Evolutionary conservation across 2,797 vertebrate species (phyloP), one percentile per base, ranked within the genome.

Genomic region (Mionectes olivaceus): DNA sequence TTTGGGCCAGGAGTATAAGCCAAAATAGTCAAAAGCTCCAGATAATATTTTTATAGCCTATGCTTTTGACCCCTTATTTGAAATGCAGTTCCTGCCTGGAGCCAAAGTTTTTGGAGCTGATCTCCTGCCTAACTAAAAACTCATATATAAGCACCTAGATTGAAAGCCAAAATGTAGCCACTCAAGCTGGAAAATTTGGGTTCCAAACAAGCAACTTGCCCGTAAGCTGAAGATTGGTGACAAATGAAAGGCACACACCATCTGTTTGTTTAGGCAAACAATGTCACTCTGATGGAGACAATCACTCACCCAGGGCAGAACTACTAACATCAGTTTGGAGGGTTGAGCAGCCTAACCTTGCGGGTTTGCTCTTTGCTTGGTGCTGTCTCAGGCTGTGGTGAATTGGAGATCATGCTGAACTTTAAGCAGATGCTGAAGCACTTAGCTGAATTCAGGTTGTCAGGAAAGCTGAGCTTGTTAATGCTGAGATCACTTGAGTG

Each of bases 91-190:
- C 64, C 75, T 89, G 81, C 81, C 89, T 89, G 49, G 6, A 90
- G 84, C 71, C 89, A 89, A 82, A 87, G 25, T 89, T 93, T 95
- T 83, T 81, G 71, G 69, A 78, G 64, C 57, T 87, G 53, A 43
- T 77, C 73, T 90, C 83, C 78, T 52, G 53, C 71, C 64, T 77
- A 74, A 71, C 61, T 83, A 46, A 83, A 87, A 87, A 71, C 78
- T 86, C 46, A 85, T 75, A 69, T 46, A 81, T 5, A 57, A 83
- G 78, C 83, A 90, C 81, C 75, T 78, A 92, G 68, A 85, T 87
- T 64, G 57, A 71, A 95, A 92, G 87, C n/a, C 81, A 94, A 94
- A 96, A 77, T 0, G 5, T 61, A 87, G 61, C 67, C 88, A 89
- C 30, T 74, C 37, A 46, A 84, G 64, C 73, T 93, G 61, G 57